Evolutionary conservation across 2,888 invertebrate species (phyloP), one percentile per base, ranked within the genome.

Genomic region (Omphaloscelis lunosa): DNA sequence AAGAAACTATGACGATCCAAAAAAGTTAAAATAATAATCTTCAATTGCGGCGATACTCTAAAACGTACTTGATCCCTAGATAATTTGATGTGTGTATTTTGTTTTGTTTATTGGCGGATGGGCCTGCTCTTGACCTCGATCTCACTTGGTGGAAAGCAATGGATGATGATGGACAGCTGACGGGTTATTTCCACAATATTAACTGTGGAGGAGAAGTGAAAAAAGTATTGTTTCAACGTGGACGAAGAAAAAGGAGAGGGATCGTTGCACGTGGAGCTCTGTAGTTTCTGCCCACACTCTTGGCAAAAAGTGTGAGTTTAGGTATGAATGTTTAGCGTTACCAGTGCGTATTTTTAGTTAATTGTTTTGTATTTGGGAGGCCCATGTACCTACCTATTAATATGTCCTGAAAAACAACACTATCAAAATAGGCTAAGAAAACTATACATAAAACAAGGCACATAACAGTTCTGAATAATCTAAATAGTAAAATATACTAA

Each of bases 401-500:
- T 8, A 39, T 39, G 7, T 8, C 66, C 20, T 56, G 27, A 29
- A 51, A 15, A 69, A 27, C 12, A 63, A 29, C 3, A 45, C 4
- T 15, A 2, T 45, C 8, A 27, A 69, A 56, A 27, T 17, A 39
- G 11, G 1, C 23, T 17, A n/a, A 15, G 29, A 12, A 73, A 71
- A 29, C 29, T 67, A 29, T 20, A 27, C 1, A 20, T 17, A 23
- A 23, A 45, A 41, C 29, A 39, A 48, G 6, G 20, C 27, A 74
- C 39, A 79, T 20, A 34, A 29, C 23, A 41, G 20, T 27, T 59
- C 53, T 39, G 51, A 66, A 79, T 67, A 66, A 62, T 62, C 1
- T 56, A 20, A 51, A 72, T 69, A 80, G 51, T 69, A 72, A 74
- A 85, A 61, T 71, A 61, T 53, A 75, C 48, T 27, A 66, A 77